Evolutionary conservation across 1,140 invertebrate species (phyloP).

Genomic region (Trypoxylus dichotomus): DNA sequence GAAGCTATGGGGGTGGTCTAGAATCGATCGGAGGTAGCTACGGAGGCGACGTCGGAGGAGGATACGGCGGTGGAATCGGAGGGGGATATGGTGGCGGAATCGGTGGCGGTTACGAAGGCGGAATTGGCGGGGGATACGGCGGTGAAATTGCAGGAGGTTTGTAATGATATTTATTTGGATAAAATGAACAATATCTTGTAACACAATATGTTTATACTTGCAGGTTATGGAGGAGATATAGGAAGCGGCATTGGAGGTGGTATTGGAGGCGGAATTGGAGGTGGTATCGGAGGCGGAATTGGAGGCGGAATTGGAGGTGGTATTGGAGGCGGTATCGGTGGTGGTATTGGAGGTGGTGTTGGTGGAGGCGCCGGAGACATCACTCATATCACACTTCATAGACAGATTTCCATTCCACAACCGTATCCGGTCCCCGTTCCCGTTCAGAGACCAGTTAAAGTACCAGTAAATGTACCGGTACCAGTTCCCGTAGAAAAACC

Average conservation of each 20-base stretch:
- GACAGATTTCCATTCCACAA: constrained; percentile 39
- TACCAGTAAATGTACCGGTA: constrained; percentile 44
- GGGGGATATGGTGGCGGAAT: not conserved
- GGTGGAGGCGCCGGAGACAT: constrained; percentile 9
- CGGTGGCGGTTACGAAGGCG: not conserved
- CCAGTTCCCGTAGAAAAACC: constrained; percentile 39
- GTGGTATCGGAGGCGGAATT: not conserved
- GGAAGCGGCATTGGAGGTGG: not conserved
- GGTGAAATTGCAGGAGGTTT: not conserved
- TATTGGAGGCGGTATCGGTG: not conserved
- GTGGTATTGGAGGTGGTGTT: not conserved
- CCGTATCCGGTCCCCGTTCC: constrained; percentile 47
- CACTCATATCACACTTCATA: constrained; percentile 41
- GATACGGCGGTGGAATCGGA: not conserved
- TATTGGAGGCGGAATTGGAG: not conserved
- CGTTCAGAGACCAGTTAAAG: constrained; percentile 46
- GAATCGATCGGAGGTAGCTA: not conserved
- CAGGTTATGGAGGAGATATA: not conserved
- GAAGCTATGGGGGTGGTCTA: not conserved
- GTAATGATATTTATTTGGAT: too few relatives aligned
- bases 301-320: not conserved
- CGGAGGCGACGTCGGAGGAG: not conserved
- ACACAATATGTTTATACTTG: not conserved
- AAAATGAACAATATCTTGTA: not conserved
- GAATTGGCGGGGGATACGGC: not conserved